Evolutionary conservation across 2,888 invertebrate genomes (phyloP).

Genomic region (Hoplodrina ambigua): DNA sequence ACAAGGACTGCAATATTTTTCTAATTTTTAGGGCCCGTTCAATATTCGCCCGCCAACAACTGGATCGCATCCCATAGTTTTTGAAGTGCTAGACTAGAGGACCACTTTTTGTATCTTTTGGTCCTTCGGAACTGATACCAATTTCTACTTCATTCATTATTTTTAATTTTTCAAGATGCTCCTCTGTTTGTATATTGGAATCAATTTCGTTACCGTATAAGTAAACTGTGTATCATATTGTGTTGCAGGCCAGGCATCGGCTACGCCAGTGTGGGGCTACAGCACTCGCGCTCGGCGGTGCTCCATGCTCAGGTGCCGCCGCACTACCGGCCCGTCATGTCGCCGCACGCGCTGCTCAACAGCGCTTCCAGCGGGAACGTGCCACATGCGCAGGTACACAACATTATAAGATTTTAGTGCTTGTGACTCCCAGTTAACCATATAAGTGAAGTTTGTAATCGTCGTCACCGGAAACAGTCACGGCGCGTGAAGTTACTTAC

Average conservation of each 20-base stretch:
- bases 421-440: too few relatives aligned
- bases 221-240: not conserved
- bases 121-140: not conserved
- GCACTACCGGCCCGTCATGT: conserved; percentile 87
- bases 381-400: conserved; percentile 86
- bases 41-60: too few relatives aligned
- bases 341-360: conserved; percentile 87
- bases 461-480: not conserved
- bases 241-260: conserved; percentile 85
- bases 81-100: not conserved
- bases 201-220: too few relatives aligned
- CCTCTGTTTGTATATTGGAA: too few relatives aligned
- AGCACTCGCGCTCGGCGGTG: conserved; percentile 94
- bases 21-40: too few relatives aligned
- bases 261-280: conserved; percentile 87
- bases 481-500: too few relatives aligned
- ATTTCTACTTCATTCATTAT: too few relatives aligned
- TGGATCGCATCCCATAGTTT: not conserved
- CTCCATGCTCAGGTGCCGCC: conserved; percentile 91
- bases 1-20: too few relatives aligned
- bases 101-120: not conserved
- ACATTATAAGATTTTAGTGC: not conserved
- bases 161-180: too few relatives aligned
- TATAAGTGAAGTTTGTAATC: too few relatives aligned
- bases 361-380: conserved; percentile 92